phyloP scores from a whole-genome alignment of 2,113 vertebrate species.

The Pachycephala philippinensis region DNA sequence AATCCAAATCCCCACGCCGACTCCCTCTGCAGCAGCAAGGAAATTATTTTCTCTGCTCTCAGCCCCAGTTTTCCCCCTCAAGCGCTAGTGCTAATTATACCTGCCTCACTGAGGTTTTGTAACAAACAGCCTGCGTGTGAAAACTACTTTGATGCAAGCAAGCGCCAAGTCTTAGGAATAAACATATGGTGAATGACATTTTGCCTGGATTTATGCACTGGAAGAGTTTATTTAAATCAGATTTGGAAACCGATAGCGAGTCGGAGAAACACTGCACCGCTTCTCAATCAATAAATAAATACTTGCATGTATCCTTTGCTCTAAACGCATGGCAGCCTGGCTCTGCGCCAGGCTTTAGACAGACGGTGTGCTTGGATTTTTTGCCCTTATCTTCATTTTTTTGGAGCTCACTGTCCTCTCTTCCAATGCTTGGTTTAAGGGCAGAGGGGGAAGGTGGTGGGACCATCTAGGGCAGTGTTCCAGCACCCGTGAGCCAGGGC shows the following conservation, averaged over 20 bases:
- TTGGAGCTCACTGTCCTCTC: fast-evolving
- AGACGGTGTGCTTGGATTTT: not conserved
- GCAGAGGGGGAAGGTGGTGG: not conserved
- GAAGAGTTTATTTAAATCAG: constrained; percentile 52
- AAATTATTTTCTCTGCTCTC: constrained; percentile 26
- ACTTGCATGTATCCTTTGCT: not conserved
- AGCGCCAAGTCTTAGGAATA: constrained; percentile 48
- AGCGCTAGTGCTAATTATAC: constrained; percentile 52
- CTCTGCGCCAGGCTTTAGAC: not conserved
- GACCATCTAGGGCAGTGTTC: not conserved
- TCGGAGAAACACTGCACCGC: not conserved
- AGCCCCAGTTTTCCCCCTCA: constrained; percentile 8
- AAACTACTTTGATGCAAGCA: constrained; percentile 41
- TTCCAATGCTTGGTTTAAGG: not conserved
- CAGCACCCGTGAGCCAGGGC: fast-evolving
- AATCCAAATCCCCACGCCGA: not conserved
- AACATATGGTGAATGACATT: constrained; percentile 62
- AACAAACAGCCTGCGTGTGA: constrained; percentile 50
- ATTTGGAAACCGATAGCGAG: constrained; percentile 21
- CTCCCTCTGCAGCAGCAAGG: not conserved
- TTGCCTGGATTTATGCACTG: constrained; percentile 14
- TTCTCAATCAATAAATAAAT: constrained; percentile 27
- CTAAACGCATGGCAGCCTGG: not conserved
- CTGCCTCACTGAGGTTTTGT: constrained; percentile 45
- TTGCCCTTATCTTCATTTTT: not conserved